Percentiles rank a stretch among this genome's conserved stretches.
These are phyloP conservation scores for Pandemis heparana DNA, from an alignment of 2,888 invertebrate species.

Conservation along the genomic window DNA sequence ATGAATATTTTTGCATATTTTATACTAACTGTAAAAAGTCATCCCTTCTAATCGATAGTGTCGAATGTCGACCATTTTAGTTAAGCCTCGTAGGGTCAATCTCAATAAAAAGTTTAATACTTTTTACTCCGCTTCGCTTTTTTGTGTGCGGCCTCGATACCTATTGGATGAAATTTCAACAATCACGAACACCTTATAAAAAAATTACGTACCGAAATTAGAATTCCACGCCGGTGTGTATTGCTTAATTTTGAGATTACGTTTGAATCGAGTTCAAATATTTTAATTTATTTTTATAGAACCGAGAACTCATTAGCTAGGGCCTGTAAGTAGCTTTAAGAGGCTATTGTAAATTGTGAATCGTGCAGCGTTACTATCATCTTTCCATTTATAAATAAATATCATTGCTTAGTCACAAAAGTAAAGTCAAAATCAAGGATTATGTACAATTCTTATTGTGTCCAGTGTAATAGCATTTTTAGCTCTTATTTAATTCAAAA, in stretches of 20 bases:
- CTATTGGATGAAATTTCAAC: not conserved
- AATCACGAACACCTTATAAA: not conserved
- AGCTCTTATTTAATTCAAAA: not conserved
- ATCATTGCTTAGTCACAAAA: constrained; percentile 37
- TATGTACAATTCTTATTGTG: constrained; percentile 12
- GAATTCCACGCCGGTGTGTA: not conserved
- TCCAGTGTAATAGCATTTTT: constrained; percentile 6
- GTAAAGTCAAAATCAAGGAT: constrained; percentile 10
- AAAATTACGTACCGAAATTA: not conserved
- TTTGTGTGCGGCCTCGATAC: not conserved
- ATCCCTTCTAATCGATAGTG: constrained; percentile 30
- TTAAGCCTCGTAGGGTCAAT: constrained; percentile 3
- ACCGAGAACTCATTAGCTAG: constrained; percentile 20
- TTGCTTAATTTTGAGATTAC: not conserved
- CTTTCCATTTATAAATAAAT: constrained; percentile 40
- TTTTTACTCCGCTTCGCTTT: constrained; percentile 18
- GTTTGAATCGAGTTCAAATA: not conserved
- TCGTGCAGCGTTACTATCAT: constrained; percentile 47
- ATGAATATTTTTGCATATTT: constrained; percentile 33
- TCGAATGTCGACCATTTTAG: constrained; percentile 20
- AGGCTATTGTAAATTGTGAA: constrained; percentile 52
- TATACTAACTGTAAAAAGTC: constrained; percentile 35
- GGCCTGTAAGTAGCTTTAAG: constrained; percentile 44
- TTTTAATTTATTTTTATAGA: not conserved
- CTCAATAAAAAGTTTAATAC: not conserved